Conservation (phyloP, 2,797 vertebrate genomes). For the Lepus oiostolus region DNA sequence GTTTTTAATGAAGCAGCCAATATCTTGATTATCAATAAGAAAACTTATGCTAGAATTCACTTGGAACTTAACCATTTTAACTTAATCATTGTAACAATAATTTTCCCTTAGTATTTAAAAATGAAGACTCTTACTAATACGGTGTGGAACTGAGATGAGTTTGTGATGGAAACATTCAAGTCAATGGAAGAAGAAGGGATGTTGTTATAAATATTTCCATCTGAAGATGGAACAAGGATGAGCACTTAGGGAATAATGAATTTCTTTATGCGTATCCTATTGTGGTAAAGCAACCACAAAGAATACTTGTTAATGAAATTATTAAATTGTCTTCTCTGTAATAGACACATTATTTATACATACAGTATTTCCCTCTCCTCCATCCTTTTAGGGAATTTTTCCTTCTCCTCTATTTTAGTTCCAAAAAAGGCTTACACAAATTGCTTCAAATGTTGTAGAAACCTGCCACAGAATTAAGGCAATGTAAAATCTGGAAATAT, state of each 20-base stretch:
- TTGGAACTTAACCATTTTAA: neutral
- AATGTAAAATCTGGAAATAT: neutral
- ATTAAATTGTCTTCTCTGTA: neutral
- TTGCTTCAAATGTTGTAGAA: neutral
- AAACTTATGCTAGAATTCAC: neutral
- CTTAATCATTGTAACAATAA: neutral
- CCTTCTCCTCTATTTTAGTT: neutral
- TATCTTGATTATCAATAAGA: neutral
- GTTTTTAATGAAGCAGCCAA: neutral
- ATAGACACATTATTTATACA: neutral
- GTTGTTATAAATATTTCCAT: neutral
- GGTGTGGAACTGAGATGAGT: neutral
- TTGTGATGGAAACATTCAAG: neutral
- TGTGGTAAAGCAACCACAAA: slow-evolving; percentile 26
- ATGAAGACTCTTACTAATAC: neutral
- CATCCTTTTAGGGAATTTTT: neutral
- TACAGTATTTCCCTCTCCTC: neutral
- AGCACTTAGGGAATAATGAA: neutral
- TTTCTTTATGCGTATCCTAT: neutral
- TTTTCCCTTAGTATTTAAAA: neutral
- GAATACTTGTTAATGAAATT: slow-evolving; percentile 7
- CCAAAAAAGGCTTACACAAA: neutral
- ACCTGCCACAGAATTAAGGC: neutral
- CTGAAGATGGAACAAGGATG: neutral
- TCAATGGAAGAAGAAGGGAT: neutral